Evolutionary conservation across 2,797 vertebrate genomes (phyloP).

Genomic region (Onychomys torridus): DNA sequence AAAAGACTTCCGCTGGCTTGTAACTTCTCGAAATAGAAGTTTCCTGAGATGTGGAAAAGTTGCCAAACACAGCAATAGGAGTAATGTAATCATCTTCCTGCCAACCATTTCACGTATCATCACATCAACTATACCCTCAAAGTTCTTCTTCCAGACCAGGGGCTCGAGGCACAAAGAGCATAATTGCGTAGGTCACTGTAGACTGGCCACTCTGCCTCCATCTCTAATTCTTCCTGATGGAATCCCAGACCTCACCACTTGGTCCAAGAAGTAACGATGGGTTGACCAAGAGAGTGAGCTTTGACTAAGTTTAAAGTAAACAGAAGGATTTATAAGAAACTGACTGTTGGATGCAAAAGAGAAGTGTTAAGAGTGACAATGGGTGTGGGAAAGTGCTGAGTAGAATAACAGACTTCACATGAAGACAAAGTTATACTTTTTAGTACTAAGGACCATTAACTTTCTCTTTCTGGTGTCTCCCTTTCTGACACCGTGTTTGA

Average conservation of each 20-base stretch:
- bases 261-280: background rate
- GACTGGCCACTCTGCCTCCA: background rate
- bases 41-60: background rate
- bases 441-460: background rate
- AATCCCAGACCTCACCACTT: background rate
- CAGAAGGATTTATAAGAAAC: background rate
- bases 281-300: background rate
- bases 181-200: fast-evolving
- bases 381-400: background rate
- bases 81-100: background rate
- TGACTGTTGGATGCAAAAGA: background rate
- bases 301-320: background rate
- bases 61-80: background rate
- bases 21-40: too few species aligned
- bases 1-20: background rate
- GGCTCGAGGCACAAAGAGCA: background rate
- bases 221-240: background rate
- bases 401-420: background rate
- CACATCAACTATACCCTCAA: background rate
- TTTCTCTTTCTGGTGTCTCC: background rate
- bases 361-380: background rate
- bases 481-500: fast-evolving
- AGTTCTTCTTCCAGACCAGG: background rate
- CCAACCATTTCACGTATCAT: background rate
- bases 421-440: background rate